Evolutionary conservation across 2,888 invertebrate species (phyloP).

Genomic region (Netelia virgata): DNA sequence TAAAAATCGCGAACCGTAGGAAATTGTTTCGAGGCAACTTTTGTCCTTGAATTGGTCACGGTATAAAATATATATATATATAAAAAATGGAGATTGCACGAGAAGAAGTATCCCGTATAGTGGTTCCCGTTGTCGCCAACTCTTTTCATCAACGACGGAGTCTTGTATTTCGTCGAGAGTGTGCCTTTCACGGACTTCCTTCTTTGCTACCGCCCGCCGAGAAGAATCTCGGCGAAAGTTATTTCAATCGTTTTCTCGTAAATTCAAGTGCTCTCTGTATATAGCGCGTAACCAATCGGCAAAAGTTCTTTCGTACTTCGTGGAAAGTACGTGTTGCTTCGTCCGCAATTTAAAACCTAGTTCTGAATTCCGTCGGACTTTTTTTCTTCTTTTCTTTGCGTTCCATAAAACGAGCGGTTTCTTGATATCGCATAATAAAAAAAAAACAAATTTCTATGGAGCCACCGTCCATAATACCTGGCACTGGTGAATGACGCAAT

Average conservation of each 20-base stretch:
- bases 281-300: slow-evolving; percentile 13
- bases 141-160: background rate
- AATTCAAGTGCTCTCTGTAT: slow-evolving; percentile 1
- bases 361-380: background rate
- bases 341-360: background rate
- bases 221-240: slow-evolving; percentile 21
- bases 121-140: background rate
- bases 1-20: too few relatives aligned
- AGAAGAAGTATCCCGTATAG: too few relatives aligned
- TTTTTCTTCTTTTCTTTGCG: background rate
- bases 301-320: slow-evolving; percentile 18
- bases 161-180: background rate
- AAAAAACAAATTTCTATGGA: background rate
- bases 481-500: too few relatives aligned
- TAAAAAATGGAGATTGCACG: too few relatives aligned
- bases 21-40: too few relatives aligned
- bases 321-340: slow-evolving; percentile 5
- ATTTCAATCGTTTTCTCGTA: slow-evolving; percentile 27
- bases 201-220: background rate
- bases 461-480: too few relatives aligned
- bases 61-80: too few relatives aligned
- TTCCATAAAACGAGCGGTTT: background rate
- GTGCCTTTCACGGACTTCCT: background rate
- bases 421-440: background rate
- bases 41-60: too few relatives aligned